Base-by-base conservation (phyloP, 2,113 vertebrate genomes). In the Austrofundulus limnaeus region DNA sequence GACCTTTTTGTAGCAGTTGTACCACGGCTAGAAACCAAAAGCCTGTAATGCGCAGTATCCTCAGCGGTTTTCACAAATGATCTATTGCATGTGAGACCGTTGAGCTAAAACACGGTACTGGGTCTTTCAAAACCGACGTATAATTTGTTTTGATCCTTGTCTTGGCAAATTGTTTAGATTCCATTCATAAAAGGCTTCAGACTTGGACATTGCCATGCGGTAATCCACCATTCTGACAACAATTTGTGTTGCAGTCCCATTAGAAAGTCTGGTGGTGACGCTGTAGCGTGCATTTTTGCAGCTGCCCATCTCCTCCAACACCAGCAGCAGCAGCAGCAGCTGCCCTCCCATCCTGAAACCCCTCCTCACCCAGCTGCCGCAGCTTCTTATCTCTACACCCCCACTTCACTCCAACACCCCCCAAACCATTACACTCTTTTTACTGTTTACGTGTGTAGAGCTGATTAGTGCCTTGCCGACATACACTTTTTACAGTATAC, bases 381-480 rank as follows among this genome's bases (percentile, higher is more conserved):
- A 89, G 81, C 89, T 82, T 72, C 85, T 87, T 90, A 89, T 89
- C 88, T 87, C 82, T 77, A 85, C 69, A 80, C 78, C 77, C 82
- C 73, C 23, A 48, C 75, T 80, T 70, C 69, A 66, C 78, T 61
- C 84, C 56, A 62, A 65, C 64, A 75, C 74, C 21, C 75, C 55
- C 52, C 48, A n/a, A 75, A 51, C 60, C 25, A 45, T 69, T 57
- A 50, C 77, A 84, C 70, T 76, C 63, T 20, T 48, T 54, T 50
- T 4, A n/a, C 47, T 66, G 54, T 54, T 57, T 63, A 38, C 42
- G 51, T 48, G 58, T 61, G 50, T 60, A 53, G 53, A 70, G 70
- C 72, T 71, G 69, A 66, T 81, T 72, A 70, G 34, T 52, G 70
- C 60, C 63, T 75, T 69, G 52, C 17, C 71, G 61, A 53, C 14